These are phyloP conservation scores for Globia sparganii DNA, from an alignment of 2,888 invertebrate genomes.

Conservation along the genomic window DNA sequence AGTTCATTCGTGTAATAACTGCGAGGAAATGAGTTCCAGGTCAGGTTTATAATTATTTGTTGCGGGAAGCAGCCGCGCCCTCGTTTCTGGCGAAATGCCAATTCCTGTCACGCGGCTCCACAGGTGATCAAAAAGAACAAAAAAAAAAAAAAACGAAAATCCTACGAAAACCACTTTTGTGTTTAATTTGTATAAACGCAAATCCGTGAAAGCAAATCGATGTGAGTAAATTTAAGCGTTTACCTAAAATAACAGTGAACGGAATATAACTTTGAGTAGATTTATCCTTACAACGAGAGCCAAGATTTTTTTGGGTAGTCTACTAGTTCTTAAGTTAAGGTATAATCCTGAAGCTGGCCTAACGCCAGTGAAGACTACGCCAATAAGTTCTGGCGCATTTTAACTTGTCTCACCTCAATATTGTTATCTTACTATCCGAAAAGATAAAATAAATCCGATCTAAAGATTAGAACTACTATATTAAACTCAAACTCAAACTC, in stretches of 20 bases:
- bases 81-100: constrained; percentile 32
- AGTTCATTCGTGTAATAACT: not conserved
- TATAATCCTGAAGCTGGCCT: not conserved
- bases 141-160: no score
- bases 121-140: no score
- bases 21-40: not conserved
- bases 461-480: not conserved
- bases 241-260: not conserved
- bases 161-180: not conserved
- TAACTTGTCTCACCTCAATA: not conserved
- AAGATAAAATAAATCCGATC: not conserved
- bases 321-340: not conserved
- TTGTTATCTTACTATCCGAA: not conserved
- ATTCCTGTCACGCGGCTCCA: constrained; percentile 30
- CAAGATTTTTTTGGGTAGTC: constrained; percentile 2
- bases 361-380: not conserved
- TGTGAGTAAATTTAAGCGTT: not conserved
- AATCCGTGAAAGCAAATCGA: not conserved
- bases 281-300: not conserved
- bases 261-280: constrained; percentile 12
- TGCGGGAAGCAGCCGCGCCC: not conserved
- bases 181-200: not conserved
- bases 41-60: constrained; percentile 26
- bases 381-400: not conserved
- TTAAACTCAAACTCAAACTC: no score